phyloP scores from a whole-genome alignment of 1,140 invertebrate species.

The Aphelinus certus region DNA sequence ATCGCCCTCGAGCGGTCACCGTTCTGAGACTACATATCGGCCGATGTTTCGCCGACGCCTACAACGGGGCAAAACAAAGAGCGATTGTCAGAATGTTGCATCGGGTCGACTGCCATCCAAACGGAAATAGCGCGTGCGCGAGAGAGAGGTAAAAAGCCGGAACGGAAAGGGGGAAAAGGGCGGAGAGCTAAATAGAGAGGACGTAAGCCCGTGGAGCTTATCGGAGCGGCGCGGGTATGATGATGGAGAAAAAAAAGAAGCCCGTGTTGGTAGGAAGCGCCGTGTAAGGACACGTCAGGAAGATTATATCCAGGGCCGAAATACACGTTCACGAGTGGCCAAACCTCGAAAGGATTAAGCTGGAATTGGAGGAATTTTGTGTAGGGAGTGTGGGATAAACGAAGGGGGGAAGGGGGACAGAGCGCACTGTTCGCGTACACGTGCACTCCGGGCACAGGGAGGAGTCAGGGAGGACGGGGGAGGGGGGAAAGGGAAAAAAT shows the following conservation, averaged over 20 bases:
- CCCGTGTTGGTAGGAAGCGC: too few relatives aligned
- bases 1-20: not conserved
- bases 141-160: not conserved
- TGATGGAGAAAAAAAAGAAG: not conserved
- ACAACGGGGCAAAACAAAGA: constrained; percentile 12
- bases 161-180: not conserved
- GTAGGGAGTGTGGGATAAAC: too few relatives aligned
- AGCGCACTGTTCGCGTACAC: too few relatives aligned
- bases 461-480: too few relatives aligned
- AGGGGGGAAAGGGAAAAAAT: not conserved
- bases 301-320: too few relatives aligned
- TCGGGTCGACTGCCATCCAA: not conserved
- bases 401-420: too few relatives aligned
- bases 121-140: not conserved
- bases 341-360: too few relatives aligned
- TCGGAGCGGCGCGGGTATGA: not conserved
- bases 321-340: too few relatives aligned
- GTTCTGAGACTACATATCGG: constrained; percentile 3
- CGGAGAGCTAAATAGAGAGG: not conserved
- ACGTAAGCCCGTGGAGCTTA: too few relatives aligned
- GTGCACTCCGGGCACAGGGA: too few relatives aligned
- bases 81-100: constrained; percentile 22
- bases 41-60: constrained; percentile 22
- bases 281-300: too few relatives aligned
- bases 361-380: too few relatives aligned